Base-by-base conservation (phyloP, 2,888 invertebrate species). In the Hemistola chrysoprasaria region DNA sequence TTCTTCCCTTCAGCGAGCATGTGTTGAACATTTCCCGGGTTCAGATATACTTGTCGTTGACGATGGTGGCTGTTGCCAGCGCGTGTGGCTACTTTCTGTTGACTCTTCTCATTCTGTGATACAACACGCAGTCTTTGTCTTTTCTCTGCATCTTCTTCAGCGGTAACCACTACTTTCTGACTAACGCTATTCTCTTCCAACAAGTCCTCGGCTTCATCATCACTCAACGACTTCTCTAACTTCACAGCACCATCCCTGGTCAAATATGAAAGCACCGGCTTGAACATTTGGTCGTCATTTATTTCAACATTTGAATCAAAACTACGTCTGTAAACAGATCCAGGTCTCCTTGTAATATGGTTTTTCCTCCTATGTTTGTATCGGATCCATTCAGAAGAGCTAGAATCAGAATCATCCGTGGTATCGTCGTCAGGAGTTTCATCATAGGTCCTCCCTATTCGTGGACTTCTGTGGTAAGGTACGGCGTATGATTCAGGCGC, bases 171-270 rank as follows among this genome's bases (percentile, higher is more conserved):
- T 2, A 71, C 56, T 5, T 52, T 57, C 27, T 56, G 47, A 11
- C 43, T 37, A 0, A 43, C 25, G 7, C 41, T 43, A 1, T 53
- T 8, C 1, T 47, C 63, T 22, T 47, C 48, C 6, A 72, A 50
- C 11, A 75, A 40, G 7, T 41, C 43, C 6, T 32, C 53, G 1
- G 72, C 81, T 41, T 78, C 76, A n/a, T 63, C 50, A 1, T 67
- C 57, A 41, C 58, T 76, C 8, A 83, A 49, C n/a, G 53, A 62
- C 11, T 60, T 70, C 47, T 71, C 61, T 25, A 72, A 57, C 44
- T 75, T 78, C 1, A 81, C 49, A 3, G 75, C 62, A 16, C 71
- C 71, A 29, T 69, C 45, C 38, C 40, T 43, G 16, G 60, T 47
- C 11, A 62, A 22, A 21, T 68, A 71, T 9, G 54, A 58, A 8